Evolutionary conservation across 2,888 invertebrate species (phyloP).

Genomic region (Graphium colonna): DNA sequence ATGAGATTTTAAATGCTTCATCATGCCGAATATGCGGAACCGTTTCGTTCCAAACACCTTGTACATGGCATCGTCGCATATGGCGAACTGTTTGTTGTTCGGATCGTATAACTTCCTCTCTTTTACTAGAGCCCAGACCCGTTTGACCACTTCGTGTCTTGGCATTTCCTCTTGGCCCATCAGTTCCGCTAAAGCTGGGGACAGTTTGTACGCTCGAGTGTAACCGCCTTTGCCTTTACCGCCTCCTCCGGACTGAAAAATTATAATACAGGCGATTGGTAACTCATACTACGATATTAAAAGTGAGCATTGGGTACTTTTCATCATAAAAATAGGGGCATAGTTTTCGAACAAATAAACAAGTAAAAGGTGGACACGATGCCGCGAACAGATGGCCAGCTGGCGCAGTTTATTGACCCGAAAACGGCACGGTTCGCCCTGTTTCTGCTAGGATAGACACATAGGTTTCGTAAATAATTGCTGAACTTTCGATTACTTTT

Average conservation of each 20-base stretch:
- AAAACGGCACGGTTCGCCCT: too few species aligned
- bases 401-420: too few species aligned
- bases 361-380: too few species aligned
- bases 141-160: constrained; percentile 92
- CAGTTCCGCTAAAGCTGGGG: constrained; percentile 90
- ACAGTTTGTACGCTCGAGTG: constrained; percentile 90
- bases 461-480: too few species aligned
- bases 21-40: constrained; percentile 97
- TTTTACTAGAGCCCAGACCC: constrained; percentile 94
- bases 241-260: constrained; percentile 24
- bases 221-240: constrained; percentile 86
- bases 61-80: constrained; percentile 93
- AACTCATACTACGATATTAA: too few species aligned
- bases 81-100: constrained; percentile 96
- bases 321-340: too few species aligned
- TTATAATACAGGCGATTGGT: constrained; percentile 6
- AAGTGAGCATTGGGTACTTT: too few species aligned
- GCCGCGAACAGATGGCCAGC: too few species aligned
- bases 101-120: constrained; percentile 94
- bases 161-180: constrained; percentile 92
- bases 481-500: too few species aligned
- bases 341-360: too few species aligned
- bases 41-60: constrained; percentile 95
- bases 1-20: constrained; percentile 96
- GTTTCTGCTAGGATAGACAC: too few species aligned